Evolutionary conservation across 1,140 invertebrate genomes (phyloP), one percentile per base, ranked within the genome.

Genomic region (Goniozus legneri): DNA sequence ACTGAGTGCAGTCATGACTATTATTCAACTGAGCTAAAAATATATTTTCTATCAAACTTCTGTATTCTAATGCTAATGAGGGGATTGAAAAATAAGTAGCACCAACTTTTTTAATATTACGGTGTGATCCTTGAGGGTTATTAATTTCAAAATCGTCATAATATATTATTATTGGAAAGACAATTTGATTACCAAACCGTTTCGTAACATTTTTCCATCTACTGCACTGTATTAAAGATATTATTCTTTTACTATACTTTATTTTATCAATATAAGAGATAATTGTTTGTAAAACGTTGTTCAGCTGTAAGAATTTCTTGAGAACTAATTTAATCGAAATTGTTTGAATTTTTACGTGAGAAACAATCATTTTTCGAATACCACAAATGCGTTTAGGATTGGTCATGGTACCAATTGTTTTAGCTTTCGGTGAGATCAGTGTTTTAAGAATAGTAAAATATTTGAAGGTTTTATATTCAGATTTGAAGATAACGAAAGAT

Each of bases 21-120:
- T 50, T 54, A 35, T 45, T 43, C 14, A 60, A 19, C 13, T 39
- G 31, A 21, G 32, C 18, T n/a, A 56, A 20, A 44, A 58, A 55
- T 22, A 60, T 58, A 42, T 45, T 50, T 31, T 44, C 36, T 31
- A 60, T 13, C 32, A 31, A 3, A 27, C 24, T 27, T 12, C 6
- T 7, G 12, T 27, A 27, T 27, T 27, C 6, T 7, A 27, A 27
- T 7, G 24, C 6, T 27, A 27, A 7, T 27, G 6, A 6, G 12
- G 24, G 6, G 12, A 27, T 27, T 7, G 24, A 7, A 27, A 7
- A 27, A 27, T 27, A 27, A 7, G 12, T 12, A 27, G 24, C 24
- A 27, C 24, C 24, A 27, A 27, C 6, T 27, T 27, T 27, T 27
- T 27, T 27, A 27, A 7, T 27, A 27, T 12, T 12, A 7, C 24